Conservation (phyloP, 2,797 vertebrate species). For the Gobio occitaniae region DNA sequence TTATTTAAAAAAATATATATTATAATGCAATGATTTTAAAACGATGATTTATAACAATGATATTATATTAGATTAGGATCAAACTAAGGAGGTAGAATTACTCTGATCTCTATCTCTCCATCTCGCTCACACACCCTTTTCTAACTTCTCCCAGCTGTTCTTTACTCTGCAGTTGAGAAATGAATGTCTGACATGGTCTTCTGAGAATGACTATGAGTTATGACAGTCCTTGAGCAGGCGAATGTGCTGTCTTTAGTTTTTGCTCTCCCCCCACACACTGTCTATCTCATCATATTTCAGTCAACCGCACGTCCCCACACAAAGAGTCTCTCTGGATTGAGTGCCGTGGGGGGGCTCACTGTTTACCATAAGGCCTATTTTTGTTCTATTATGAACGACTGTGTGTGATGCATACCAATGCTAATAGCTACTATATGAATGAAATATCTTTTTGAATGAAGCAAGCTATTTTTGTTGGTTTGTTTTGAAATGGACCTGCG, state of each 20-base stretch:
- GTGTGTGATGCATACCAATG: constrained; percentile 31
- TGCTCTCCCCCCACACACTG: constrained; percentile 30
- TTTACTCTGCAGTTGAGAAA: constrained; percentile 36
- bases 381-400: constrained; percentile 26
- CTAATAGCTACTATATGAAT: constrained; percentile 17
- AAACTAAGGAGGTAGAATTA: constrained; percentile 13
- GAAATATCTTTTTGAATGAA: constrained; percentile 12
- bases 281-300: constrained; percentile 51
- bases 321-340: constrained; percentile 35
- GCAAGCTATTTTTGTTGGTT: neutral
- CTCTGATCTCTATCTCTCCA: constrained; percentile 16
- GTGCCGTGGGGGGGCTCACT: constrained; percentile 14
- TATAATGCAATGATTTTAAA: constrained; percentile 37
- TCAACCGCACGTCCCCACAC: constrained; percentile 36
- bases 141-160: constrained; percentile 47
- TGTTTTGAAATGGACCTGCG: neutral
- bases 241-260: constrained; percentile 44
- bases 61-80: constrained; percentile 42
- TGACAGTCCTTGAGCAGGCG: constrained; percentile 48
- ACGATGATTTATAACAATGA: constrained; percentile 16
- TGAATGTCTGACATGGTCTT: constrained; percentile 41
- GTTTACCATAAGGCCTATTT: constrained; percentile 48
- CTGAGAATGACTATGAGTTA: constrained; percentile 43
- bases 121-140: constrained; percentile 17
- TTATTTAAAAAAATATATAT: neutral